Conservation (phyloP, 2,113 vertebrate genomes). For the Chinchilla lanigera region DNA sequence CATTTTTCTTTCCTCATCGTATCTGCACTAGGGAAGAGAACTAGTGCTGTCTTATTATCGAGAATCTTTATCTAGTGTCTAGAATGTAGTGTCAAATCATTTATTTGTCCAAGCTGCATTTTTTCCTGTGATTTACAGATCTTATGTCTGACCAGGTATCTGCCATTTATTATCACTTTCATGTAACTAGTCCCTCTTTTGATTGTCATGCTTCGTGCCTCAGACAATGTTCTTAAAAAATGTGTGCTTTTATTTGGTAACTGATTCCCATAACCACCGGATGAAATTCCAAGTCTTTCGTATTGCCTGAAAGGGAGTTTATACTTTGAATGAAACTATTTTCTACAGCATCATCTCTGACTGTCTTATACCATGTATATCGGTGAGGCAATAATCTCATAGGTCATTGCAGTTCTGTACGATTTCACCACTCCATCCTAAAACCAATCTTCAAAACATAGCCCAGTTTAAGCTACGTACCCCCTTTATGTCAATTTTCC, state of each 20-base stretch:
- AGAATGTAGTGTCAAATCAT: neutral
- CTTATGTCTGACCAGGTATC: neutral
- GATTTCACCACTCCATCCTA: neutral
- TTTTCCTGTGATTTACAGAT: neutral
- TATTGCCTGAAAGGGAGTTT: neutral
- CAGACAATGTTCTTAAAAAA: neutral
- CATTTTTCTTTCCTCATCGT: neutral
- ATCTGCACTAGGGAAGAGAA: neutral
- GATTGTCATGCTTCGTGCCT: neutral
- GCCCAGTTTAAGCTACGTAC: neutral
- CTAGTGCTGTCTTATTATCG: neutral
- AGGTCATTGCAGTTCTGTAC: neutral
- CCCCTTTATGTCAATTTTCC: neutral
- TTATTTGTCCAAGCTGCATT: neutral
- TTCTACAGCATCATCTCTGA: neutral
- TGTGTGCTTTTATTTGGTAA: neutral
- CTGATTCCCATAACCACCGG: neutral
- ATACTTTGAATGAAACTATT: neutral
- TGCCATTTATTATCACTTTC: neutral
- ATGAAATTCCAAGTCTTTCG: neutral
- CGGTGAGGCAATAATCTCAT: neutral
- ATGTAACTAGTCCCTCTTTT: neutral
- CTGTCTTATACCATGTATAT: too few relatives aligned
- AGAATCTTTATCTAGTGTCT: constrained; percentile 5
- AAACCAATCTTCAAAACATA: neutral